Percentiles rank a stretch among this genome's conserved stretches.
These are phyloP conservation scores for Carassius carassius DNA, from an alignment of 2,113 vertebrate species.

Conservation along the genomic window DNA sequence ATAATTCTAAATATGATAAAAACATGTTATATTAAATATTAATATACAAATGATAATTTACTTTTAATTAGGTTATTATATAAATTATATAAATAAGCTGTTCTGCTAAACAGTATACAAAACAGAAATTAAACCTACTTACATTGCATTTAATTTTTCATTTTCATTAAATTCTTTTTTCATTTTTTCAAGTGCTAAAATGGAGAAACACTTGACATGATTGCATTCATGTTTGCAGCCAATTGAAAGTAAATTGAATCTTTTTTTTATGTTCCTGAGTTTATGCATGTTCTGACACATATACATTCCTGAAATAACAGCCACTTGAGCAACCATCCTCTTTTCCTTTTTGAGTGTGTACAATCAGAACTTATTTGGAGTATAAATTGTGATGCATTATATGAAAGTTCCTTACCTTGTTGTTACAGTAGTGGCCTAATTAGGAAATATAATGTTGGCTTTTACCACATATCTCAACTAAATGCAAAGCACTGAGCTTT, in stretches of 20 bases:
- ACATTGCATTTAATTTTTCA: too few relatives aligned
- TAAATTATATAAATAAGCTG: too few relatives aligned
- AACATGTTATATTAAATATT: too few relatives aligned
- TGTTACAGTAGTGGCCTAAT: neutral
- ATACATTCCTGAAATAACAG: constrained; percentile 40
- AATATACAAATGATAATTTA: too few relatives aligned
- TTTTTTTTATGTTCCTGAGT: constrained; percentile 30
- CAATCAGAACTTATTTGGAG: constrained; percentile 6
- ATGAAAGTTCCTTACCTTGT: neutral
- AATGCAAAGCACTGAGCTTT: neutral
- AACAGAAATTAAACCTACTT: too few relatives aligned
- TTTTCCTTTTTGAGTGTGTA: constrained; percentile 37
- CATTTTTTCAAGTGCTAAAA: too few relatives aligned
- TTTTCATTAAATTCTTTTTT: too few relatives aligned
- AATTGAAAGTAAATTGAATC: neutral
- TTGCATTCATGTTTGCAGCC: neutral
- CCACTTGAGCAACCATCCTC: neutral
- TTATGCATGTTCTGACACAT: constrained; percentile 23
- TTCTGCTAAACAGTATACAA: too few relatives aligned
- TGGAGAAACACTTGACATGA: neutral
- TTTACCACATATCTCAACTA: neutral
- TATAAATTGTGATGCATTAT: neutral
- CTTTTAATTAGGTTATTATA: too few relatives aligned
- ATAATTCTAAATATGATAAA: too few relatives aligned
- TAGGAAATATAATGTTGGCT: neutral